phyloP scores from a whole-genome alignment of 2,797 vertebrate species.

The Pachyuromys duprasi region DNA sequence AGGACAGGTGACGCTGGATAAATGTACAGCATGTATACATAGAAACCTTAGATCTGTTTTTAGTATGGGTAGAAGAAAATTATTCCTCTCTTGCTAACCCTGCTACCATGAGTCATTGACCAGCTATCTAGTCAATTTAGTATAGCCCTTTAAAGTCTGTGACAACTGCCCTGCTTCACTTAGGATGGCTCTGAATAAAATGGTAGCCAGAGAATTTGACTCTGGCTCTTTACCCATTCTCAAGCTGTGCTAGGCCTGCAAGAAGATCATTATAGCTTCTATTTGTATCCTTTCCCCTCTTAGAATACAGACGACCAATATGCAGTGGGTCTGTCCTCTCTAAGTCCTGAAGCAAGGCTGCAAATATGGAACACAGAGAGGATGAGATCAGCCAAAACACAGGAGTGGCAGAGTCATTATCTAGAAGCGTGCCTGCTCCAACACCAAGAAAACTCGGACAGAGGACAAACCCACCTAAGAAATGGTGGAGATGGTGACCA shows the following conservation, averaged over 20 bases:
- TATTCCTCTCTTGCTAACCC: slow-evolving; percentile 58
- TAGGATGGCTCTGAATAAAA: slow-evolving; percentile 72
- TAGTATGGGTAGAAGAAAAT: slow-evolving; percentile 29
- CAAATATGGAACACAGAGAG: slow-evolving; percentile 16
- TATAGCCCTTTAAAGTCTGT: slow-evolving; percentile 57
- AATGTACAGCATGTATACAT: slow-evolving; percentile 65
- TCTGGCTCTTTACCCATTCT: slow-evolving; percentile 22
- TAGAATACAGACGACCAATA: slow-evolving; percentile 44
- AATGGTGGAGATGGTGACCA: background rate
- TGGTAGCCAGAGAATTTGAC: slow-evolving; percentile 67
- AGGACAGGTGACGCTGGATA: slow-evolving; percentile 15
- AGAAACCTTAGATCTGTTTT: slow-evolving; percentile 66
- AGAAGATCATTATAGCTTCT: slow-evolving; percentile 23
- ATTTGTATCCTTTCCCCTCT: slow-evolving; percentile 51
- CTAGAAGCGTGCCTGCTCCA: background rate
- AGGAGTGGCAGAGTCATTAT: background rate
- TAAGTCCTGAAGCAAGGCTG: background rate
- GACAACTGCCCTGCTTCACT: slow-evolving; percentile 65
- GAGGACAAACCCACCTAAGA: slow-evolving; percentile 27
- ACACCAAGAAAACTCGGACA: slow-evolving; percentile 40
- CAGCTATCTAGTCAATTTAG: slow-evolving; percentile 70
- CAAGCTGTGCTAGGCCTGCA: background rate
- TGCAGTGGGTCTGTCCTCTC: background rate
- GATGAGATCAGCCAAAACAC: slow-evolving; percentile 41
- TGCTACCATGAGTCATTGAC: slow-evolving; percentile 72